Percentiles rank a stretch among this genome's conserved stretches.
Conservation (phyloP, 1,140 invertebrate genomes). For the Trichonephila clavipes region DNA sequence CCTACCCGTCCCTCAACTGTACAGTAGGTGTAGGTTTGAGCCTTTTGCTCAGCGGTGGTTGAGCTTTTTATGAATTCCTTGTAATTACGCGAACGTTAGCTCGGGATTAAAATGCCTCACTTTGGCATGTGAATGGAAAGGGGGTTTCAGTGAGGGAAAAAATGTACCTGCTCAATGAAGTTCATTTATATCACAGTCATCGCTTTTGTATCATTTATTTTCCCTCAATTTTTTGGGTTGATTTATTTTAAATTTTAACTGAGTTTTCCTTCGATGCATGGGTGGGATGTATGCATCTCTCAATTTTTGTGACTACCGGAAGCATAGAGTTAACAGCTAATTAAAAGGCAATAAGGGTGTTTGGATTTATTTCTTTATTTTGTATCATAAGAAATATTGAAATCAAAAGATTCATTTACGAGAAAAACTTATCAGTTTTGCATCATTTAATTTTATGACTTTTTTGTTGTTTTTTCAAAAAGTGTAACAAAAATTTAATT, state of each 20-base stretch:
- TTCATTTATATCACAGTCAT: background rate
- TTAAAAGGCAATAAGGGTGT: too few species aligned
- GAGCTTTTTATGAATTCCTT: conserved; percentile 68
- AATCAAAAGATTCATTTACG: too few species aligned
- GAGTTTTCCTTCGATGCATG: background rate
- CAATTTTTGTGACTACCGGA: background rate
- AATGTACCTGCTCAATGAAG: conserved; percentile 4
- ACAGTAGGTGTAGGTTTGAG: conserved; percentile 71
- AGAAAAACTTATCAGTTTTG: too few species aligned
- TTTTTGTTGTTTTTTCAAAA: too few species aligned
- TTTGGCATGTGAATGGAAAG: conserved; percentile 9
- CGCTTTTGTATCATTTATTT: background rate
- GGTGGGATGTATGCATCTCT: background rate
- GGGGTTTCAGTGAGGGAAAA: background rate
- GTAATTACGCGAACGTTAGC: conserved; percentile 71
- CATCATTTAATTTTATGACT: too few species aligned
- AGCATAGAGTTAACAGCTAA: too few species aligned
- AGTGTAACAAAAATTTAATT: too few species aligned
- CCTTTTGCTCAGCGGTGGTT: conserved; percentile 49
- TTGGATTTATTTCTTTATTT: too few species aligned
- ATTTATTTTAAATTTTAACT: conserved; percentile 3
- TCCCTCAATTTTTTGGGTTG: background rate
- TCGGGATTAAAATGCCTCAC: conserved; percentile 61
- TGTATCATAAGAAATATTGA: too few species aligned
- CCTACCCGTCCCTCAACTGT: conserved; percentile 25